Base-by-base conservation (phyloP, 2,797 vertebrate genomes). In the Rhynchonycteris naso region DNA sequence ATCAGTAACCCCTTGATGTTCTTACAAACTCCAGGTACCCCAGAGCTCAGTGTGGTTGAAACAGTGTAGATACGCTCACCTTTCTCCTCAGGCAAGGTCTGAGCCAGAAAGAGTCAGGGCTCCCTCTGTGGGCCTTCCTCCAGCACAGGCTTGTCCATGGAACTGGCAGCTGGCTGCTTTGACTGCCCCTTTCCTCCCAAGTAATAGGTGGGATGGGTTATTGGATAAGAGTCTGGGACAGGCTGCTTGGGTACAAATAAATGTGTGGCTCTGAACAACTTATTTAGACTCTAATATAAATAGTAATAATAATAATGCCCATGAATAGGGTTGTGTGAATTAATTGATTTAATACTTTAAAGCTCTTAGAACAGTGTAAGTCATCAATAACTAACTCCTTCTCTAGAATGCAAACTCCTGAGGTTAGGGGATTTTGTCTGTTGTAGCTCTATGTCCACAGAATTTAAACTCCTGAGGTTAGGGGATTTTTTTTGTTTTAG, bases 401-500 rank as follows among this genome's bases (percentile, higher is more conserved):
- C 81, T 54, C 24, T 80, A 54, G 69, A 83, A 43, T 61, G 19
- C 58, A 65, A 78, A 65, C 35, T 88, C 68, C 83, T 86, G 69
- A 75, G 88, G 28, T 14, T 74, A 87, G 47, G 86, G 35, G 24
- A 59, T 89, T 93, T 82, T 88, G 47, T 93, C 90, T 93, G 65
- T 95, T 87, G 96, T 66, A 74, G 14, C 33, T 61, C 30, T 65
- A 21, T 56, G 54, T 75, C 59, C 72, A 85, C 12, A 24, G 69
- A 93, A 84, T 94, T 93, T 84, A 91, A n/a, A n/a, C n/a, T n/a
- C n/a, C n/a, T n/a, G n/a, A n/a, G n/a, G n/a, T n/a, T n/a, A n/a
- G n/a, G n/a, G n/a, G 24, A 59, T 89, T 93, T 82, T 88, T 35
- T 93, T 87, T 93, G 59, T 95, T 87, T 97, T 66, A 74, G 14